These are phyloP conservation scores for Chloropsis hardwickii DNA, from an alignment of 2,113 vertebrate genomes.

Conservation along the genomic window DNA sequence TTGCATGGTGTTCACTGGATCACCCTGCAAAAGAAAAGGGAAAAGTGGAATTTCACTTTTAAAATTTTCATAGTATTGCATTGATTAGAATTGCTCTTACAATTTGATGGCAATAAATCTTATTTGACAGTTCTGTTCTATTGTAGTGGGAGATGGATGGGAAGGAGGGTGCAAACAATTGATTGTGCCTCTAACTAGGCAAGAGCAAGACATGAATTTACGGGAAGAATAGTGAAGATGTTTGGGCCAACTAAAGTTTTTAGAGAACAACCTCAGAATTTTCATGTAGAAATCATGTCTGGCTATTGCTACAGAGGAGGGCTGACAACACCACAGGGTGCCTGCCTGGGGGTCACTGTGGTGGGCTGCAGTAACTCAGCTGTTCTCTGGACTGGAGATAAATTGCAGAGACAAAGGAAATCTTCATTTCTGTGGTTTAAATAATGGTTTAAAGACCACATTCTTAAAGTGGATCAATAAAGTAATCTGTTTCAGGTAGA, in stretches of 20 bases:
- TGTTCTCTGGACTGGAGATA: neutral
- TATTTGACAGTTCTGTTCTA: neutral
- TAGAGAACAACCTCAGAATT: neutral
- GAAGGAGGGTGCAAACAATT: neutral
- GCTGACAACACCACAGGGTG: neutral
- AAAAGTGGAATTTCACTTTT: neutral
- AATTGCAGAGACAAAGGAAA: neutral
- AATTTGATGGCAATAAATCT: slow-evolving; percentile 30
- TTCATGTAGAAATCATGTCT: neutral
- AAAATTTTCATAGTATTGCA: neutral
- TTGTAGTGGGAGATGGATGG: slow-evolving; percentile 1
- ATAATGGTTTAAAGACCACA: neutral
- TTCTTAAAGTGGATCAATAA: neutral
- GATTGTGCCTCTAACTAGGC: neutral
- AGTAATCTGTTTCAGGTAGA: neutral
- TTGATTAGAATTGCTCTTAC: neutral
- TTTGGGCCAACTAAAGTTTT: neutral
- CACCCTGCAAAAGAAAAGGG: neutral
- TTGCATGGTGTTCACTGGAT: neutral
- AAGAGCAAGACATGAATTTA: neutral
- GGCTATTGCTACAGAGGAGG: neutral
- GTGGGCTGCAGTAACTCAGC: neutral
- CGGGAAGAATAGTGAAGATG: neutral
- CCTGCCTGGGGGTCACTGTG: accelerated
- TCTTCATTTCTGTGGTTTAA: neutral